Evolutionary conservation across 2,797 vertebrate genomes (phyloP).

Genomic region (Tauraco hartlaubi): DNA sequence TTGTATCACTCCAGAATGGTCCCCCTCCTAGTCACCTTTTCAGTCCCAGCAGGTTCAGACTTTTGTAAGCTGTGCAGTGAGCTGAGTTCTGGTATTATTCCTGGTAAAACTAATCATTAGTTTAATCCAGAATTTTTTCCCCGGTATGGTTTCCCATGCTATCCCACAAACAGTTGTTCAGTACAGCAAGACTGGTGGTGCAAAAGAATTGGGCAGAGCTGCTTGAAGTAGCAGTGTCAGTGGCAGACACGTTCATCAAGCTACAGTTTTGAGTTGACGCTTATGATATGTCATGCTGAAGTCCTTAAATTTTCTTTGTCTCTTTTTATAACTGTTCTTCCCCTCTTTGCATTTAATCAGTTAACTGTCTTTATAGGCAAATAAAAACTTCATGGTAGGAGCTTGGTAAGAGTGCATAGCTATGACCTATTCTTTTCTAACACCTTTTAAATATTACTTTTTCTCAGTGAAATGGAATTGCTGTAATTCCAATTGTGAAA

Average conservation of each 20-base stretch:
- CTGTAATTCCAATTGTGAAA: neutral
- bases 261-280: neutral
- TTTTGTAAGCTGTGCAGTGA: neutral
- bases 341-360: neutral
- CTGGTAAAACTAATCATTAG: neutral
- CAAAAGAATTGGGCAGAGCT: neutral
- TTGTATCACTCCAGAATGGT: neutral
- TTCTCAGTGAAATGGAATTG: neutral
- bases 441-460: neutral
- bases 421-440: neutral
- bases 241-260: neutral
- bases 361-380: neutral
- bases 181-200: neutral
- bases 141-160: neutral
- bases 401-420: neutral
- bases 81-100: neutral
- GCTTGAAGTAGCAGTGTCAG: neutral
- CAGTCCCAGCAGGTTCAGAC: neutral
- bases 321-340: neutral
- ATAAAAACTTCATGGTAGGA: neutral
- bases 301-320: neutral
- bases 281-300: neutral
- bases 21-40: neutral
- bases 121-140: neutral
- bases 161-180: neutral